Conservation (phyloP, 2,888 invertebrate genomes). For the Brachyptera risi region DNA sequence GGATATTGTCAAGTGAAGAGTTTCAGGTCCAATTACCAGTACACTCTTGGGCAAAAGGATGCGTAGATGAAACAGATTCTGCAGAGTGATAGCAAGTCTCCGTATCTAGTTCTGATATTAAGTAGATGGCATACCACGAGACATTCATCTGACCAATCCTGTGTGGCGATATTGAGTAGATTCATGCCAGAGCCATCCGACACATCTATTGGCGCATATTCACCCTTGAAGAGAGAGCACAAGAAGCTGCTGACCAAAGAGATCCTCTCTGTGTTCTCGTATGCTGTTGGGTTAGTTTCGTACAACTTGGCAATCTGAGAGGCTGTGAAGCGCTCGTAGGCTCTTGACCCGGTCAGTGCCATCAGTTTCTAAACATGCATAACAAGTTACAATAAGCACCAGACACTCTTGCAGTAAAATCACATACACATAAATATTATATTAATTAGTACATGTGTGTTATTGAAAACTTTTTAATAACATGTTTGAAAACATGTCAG, state of each 20-base stretch:
- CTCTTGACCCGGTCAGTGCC: slow-evolving; percentile 77
- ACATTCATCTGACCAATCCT: slow-evolving; percentile 57
- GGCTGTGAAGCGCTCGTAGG: slow-evolving; percentile 89
- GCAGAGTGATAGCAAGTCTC: no score
- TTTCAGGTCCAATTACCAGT: no score
- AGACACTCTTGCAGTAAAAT: no score
- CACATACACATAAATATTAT: no score
- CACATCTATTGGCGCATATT: slow-evolving; percentile 84
- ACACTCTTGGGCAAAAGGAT: no score
- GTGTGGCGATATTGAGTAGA: slow-evolving; percentile 74
- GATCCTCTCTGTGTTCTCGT: slow-evolving; percentile 78
- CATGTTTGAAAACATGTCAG: no score
- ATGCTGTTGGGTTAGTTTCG: slow-evolving; percentile 64
- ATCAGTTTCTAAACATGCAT: slow-evolving; percentile 70
- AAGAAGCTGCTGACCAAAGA: slow-evolving; percentile 92
- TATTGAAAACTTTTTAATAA: no score
- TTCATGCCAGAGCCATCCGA: slow-evolving; percentile 97
- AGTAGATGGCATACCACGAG: not conserved
- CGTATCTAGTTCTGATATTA: not conserved
- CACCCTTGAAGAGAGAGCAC: slow-evolving; percentile 81
- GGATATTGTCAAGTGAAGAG: no score
- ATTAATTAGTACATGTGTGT: no score
- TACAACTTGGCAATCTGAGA: slow-evolving; percentile 88
- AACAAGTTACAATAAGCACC: not conserved
- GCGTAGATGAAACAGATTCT: no score